Evolutionary conservation across 2,888 invertebrate genomes (phyloP).

Genomic region (Abrostola tripartita): DNA sequence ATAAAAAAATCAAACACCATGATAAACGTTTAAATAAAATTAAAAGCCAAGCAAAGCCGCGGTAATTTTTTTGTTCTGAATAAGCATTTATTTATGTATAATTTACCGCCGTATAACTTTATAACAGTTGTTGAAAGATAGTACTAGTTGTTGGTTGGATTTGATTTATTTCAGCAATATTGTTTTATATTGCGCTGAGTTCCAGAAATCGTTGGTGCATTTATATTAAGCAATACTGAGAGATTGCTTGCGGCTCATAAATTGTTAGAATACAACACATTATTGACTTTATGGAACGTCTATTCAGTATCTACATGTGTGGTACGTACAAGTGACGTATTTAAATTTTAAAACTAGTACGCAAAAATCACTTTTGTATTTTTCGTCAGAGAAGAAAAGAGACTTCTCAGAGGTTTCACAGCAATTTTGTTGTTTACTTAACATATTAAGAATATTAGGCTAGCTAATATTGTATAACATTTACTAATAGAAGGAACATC

Average conservation of each 20-base stretch:
- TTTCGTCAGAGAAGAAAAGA: no score
- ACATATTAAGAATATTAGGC: no score
- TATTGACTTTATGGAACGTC: no score
- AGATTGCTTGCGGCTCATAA: background rate
- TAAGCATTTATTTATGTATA: conserved; percentile 32
- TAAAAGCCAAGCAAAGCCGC: conserved; percentile 15
- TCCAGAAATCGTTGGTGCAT: background rate
- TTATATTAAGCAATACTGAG: background rate
- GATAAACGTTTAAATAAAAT: background rate
- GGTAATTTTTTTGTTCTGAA: conserved; percentile 2
- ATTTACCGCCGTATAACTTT: conserved; percentile 34
- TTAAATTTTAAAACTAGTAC: no score
- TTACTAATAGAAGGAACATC: conserved; percentile 28
- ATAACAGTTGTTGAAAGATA: conserved; percentile 17
- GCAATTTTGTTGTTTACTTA: no score
- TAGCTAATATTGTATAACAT: background rate
- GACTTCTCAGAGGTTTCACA: no score
- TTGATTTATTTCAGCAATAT: conserved; percentile 4
- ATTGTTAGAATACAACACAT: background rate
- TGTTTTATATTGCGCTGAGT: conserved; percentile 9
- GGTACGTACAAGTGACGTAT: no score
- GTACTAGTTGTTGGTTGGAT: conserved; percentile 11
- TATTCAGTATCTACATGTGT: no score
- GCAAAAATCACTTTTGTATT: no score
- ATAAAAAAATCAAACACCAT: background rate